These are phyloP conservation scores for Tachypleus tridentatus DNA, from an alignment of 1,140 invertebrate species.

Conservation along the genomic window DNA sequence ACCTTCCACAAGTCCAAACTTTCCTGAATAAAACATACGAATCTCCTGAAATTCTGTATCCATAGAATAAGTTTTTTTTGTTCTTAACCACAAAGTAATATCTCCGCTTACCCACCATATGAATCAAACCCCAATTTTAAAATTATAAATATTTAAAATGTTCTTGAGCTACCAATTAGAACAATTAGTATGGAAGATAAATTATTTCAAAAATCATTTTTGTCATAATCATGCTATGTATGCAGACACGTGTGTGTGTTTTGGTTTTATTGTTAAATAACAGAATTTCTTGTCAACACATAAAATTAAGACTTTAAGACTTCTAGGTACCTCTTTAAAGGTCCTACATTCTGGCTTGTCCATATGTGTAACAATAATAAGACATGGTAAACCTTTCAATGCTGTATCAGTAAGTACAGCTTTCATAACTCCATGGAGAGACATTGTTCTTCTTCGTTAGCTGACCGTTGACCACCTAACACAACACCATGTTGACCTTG, in stretches of 20 bases:
- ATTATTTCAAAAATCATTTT: not conserved
- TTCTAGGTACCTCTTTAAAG: slow-evolving; percentile 12
- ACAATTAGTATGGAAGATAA: not conserved
- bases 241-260: not conserved
- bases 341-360: slow-evolving; percentile 11
- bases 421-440: slow-evolving; percentile 16
- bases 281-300: too few relatives aligned
- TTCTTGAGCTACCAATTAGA: not conserved
- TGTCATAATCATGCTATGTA: not conserved
- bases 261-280: too few relatives aligned
- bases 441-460: slow-evolving; percentile 15
- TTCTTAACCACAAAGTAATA: too few relatives aligned
- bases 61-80: too few relatives aligned
- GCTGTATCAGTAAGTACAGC: slow-evolving; percentile 11
- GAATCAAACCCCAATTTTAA: too few relatives aligned
- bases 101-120: too few relatives aligned
- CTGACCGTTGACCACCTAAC: slow-evolving; percentile 22
- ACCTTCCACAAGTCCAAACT: too few relatives aligned
- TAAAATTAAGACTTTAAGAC: not conserved
- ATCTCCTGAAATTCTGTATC: too few relatives aligned
- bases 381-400: slow-evolving; percentile 24
- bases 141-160: too few relatives aligned
- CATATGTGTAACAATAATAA: slow-evolving; percentile 22
- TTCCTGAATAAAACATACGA: too few relatives aligned
- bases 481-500: slow-evolving; percentile 23